These are phyloP conservation scores for Nomada flava DNA, from an alignment of 2,888 invertebrate genomes.

Conservation along the genomic window DNA sequence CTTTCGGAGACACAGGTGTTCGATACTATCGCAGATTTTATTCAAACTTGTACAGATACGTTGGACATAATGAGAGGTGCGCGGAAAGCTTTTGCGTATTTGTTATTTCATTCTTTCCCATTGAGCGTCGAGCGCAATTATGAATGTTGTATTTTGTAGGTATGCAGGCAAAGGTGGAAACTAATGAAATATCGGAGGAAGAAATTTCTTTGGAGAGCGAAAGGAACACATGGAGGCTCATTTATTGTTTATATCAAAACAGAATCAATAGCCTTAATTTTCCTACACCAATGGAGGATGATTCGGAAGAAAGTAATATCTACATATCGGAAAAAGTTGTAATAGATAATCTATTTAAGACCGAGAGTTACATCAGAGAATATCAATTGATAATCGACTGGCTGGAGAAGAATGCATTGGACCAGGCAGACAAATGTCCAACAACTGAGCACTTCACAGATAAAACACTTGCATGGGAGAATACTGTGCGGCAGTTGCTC, in stretches of 20 bases:
- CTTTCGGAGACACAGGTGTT: constrained; percentile 85
- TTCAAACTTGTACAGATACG: constrained; percentile 87
- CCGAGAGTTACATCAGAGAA: constrained; percentile 86
- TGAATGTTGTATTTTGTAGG: constrained; percentile 64
- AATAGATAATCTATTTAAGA: constrained; percentile 86
- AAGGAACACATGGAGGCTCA: constrained; percentile 94
- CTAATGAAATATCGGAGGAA: constrained; percentile 75
- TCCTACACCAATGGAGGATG: constrained; percentile 72
- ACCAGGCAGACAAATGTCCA: constrained; percentile 84
- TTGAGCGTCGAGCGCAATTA: background rate
- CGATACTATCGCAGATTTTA: constrained; percentile 87
- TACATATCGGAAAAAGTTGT: constrained; percentile 87
- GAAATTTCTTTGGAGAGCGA: constrained; percentile 89
- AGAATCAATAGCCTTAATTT: constrained; percentile 86
- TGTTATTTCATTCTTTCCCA: background rate
- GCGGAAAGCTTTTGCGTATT: background rate
- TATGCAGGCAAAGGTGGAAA: constrained; percentile 82
- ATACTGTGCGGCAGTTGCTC: constrained; percentile 92
- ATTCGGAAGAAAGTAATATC: constrained; percentile 58
- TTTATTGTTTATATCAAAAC: constrained; percentile 93
- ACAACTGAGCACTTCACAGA: constrained; percentile 91
- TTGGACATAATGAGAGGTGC: constrained; percentile 84
- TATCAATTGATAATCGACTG: constrained; percentile 96
- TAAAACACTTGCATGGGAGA: constrained; percentile 94
- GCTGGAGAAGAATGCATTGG: constrained; percentile 93